These are phyloP conservation scores for Thyatira batis DNA, from an alignment of 2,888 invertebrate genomes.

Conservation along the genomic window DNA sequence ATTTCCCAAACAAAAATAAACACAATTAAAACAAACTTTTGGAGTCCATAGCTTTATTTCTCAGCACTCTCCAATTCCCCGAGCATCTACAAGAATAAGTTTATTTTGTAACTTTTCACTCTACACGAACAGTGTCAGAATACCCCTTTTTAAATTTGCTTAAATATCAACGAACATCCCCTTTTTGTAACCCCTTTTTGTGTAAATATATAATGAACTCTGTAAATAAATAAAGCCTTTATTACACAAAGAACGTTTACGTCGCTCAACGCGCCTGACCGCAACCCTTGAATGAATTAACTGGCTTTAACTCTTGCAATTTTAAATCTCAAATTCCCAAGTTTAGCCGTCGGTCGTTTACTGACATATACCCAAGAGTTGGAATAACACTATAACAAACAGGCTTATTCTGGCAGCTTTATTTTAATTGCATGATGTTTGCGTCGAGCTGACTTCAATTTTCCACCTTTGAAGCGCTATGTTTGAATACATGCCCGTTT, in stretches of 20 bases:
- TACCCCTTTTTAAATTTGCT: conserved; percentile 29
- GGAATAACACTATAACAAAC: conserved; percentile 8
- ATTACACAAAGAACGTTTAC: conserved; percentile 39
- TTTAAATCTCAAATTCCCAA: conserved; percentile 23
- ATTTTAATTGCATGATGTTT: background rate
- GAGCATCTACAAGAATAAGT: conserved; percentile 8
- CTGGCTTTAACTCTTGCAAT: conserved; percentile 20
- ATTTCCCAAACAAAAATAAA: background rate
- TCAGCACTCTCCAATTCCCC: background rate
- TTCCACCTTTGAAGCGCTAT: background rate
- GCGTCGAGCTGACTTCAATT: background rate
- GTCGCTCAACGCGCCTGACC: conserved; percentile 25
- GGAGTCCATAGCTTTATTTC: background rate
- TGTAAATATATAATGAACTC: conserved; percentile 33
- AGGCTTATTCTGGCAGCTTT: background rate
- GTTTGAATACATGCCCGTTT: background rate
- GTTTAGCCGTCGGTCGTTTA: conserved; percentile 8
- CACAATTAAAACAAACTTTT: background rate
- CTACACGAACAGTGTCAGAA: conserved; percentile 7
- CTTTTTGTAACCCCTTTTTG: conserved; percentile 29
- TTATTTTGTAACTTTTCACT: conserved; percentile 17
- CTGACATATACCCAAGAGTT: conserved; percentile 11
- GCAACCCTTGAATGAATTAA: conserved; percentile 31
- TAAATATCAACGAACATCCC: conserved; percentile 23
- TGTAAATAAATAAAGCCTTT: conserved; percentile 40